Evolutionary conservation across 1,140 invertebrate species (phyloP), one percentile per base, ranked within the genome.

Genomic region (Zaprionus capensis): DNA sequence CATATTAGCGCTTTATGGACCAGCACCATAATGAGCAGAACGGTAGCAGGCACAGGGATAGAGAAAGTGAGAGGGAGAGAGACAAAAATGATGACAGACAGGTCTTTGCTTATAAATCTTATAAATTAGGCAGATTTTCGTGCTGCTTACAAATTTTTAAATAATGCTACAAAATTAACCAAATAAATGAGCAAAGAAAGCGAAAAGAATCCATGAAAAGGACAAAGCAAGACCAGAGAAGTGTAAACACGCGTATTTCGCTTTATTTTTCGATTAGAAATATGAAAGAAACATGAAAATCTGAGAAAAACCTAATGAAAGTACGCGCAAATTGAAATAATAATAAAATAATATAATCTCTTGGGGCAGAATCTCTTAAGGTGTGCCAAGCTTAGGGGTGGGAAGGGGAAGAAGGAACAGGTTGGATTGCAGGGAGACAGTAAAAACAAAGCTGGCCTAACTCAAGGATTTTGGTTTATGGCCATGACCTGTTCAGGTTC

Each of bases 1-100:
- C 82, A 85, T 85, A 84, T 77, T 87, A 86, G 78, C 83, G 81
- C 78, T 78, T 83, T 77, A 83, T 84, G 81, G 62, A 28, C 72
- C 72, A 79, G 28, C 17, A 63, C 28, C 44, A 56, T 44, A 61
- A 51, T 36, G 31, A 36, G 31, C 26, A 20, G 55, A 57, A 34
- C 24, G 4, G 28, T 34, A 57, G 55, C 55, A 58, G 6, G 55
- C 28, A 15, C 14, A 31, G 26, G 4, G 15, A 41, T 2, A 41
- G 15, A n/a, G 34, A 64, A 11, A 14, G 1, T 12, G 34, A 55
- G 20, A 6, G 11, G 34, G 6, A 22, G 31, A 24, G 12, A 26
- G 24, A 24, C 4, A 26, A 15, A 75, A 75, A 70, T 71, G 58
- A 64, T 75, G 72, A 75, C 72, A 75, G 72, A 26, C 67, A 49